A percentile compares a stretch with the other conserved stretches of the same genome.
Conservation (phyloP, 2,888 invertebrate species). For the Lasius fuliginosus region DNA sequence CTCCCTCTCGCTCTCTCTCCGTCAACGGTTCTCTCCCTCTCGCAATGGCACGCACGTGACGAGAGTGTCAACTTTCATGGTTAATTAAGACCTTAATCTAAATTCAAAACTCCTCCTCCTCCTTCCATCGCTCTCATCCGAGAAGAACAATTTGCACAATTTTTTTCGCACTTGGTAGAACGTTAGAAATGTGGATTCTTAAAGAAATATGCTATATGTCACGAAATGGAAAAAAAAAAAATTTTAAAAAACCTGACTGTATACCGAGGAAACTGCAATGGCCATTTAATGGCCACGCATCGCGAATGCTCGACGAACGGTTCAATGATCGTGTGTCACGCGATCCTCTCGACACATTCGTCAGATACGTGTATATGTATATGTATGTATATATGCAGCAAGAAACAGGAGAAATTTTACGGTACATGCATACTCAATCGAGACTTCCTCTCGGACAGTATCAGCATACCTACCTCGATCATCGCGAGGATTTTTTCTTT, state of each 20-base stretch:
- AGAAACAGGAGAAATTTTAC: constrained; percentile 44
- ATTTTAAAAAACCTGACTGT: not conserved
- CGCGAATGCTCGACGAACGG: constrained; percentile 53
- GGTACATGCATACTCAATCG: not conserved
- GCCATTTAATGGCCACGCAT: constrained; percentile 56
- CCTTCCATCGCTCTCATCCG: not conserved
- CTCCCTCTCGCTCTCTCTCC: constrained; percentile 43
- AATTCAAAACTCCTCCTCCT: not conserved
- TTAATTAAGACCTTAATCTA: constrained; percentile 27
- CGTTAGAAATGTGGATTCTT: not conserved
- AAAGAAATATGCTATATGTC: not conserved
- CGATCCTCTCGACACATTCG: constrained; percentile 52
- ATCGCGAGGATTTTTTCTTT: not conserved
- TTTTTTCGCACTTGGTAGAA: not conserved
- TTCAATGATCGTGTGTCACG: constrained; percentile 62
- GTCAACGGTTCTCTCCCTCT: constrained; percentile 9
- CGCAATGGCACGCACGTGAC: not conserved
- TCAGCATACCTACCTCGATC: not conserved
- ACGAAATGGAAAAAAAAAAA: not conserved
- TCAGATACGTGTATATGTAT: constrained; percentile 38
- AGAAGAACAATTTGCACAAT: not conserved
- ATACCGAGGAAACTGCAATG: not conserved
- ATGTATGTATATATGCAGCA: constrained; percentile 54
- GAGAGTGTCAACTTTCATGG: constrained; percentile 6
- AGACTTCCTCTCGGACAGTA: not conserved